Evolutionary conservation across 2,113 vertebrate genomes (phyloP).

Genomic region (Sceloporus undulatus): DNA sequence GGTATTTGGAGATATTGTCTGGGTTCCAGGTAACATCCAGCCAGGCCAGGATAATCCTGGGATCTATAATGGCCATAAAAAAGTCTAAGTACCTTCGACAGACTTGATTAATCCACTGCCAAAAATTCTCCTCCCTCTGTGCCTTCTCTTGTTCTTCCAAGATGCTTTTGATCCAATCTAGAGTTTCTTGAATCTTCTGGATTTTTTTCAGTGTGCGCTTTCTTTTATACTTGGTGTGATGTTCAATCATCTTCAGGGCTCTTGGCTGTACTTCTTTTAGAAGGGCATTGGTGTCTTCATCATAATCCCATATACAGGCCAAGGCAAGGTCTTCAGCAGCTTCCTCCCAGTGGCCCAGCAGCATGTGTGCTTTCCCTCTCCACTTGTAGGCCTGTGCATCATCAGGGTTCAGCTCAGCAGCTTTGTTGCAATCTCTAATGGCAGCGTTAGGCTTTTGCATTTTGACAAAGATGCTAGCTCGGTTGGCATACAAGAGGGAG

Average conservation of each 20-base stretch:
- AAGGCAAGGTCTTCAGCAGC: slow-evolving; percentile 79
- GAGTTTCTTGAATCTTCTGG: slow-evolving; percentile 58
- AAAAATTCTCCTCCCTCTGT: slow-evolving; percentile 69
- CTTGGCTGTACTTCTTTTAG: slow-evolving; percentile 83
- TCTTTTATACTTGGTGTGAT: slow-evolving; percentile 81
- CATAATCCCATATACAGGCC: slow-evolving; percentile 84
- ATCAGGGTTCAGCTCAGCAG: slow-evolving; percentile 82
- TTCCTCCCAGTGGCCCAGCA: slow-evolving; percentile 85
- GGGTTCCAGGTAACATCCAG: slow-evolving; percentile 29
- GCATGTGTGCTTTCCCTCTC: slow-evolving; percentile 82
- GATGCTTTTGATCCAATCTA: slow-evolving; percentile 81
- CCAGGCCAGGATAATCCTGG: slow-evolving; percentile 24
- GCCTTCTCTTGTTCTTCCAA: slow-evolving; percentile 81
- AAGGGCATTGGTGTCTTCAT: slow-evolving; percentile 79
- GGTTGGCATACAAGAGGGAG: slow-evolving; percentile 87
- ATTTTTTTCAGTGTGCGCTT: slow-evolving; percentile 82
- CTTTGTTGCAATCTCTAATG: slow-evolving; percentile 82
- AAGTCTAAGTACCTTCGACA: not conserved
- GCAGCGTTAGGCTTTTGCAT: slow-evolving; percentile 84
- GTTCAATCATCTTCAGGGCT: slow-evolving; percentile 79
- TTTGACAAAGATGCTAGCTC: slow-evolving; percentile 88
- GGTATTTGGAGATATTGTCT: slow-evolving; percentile 26
- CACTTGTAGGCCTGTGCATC: slow-evolving; percentile 86
- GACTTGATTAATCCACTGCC: slow-evolving; percentile 11
- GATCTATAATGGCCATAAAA: slow-evolving; percentile 30